Percentiles rank a stretch among this genome's conserved stretches.
Evolutionary conservation across 2,797 vertebrate genomes (phyloP).

Genomic region (Pygocentrus nattereri): DNA sequence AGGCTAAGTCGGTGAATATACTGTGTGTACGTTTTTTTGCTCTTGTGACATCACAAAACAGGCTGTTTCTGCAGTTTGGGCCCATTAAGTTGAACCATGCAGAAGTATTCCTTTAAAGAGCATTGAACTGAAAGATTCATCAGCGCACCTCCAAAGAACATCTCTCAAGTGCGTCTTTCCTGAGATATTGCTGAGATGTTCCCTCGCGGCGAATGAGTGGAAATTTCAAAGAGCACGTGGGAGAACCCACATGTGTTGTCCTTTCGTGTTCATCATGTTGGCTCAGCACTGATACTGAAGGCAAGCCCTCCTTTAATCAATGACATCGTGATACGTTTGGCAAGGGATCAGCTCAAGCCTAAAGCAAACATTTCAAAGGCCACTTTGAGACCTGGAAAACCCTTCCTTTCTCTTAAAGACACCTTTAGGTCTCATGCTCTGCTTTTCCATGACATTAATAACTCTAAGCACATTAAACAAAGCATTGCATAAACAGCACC

Average conservation of each 20-base stretch:
- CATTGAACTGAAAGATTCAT: too few relatives aligned
- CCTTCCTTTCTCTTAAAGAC: not conserved
- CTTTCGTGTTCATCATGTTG: not conserved
- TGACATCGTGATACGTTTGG: constrained; percentile 1
- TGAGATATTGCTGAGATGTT: not conserved
- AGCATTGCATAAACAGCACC: constrained; percentile 39
- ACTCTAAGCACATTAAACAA: constrained; percentile 21
- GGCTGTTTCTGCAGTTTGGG: too few relatives aligned
- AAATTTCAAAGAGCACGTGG: not conserved
- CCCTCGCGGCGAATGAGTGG: not conserved
- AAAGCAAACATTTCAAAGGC: constrained; percentile 29
- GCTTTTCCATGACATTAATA: constrained; percentile 24
- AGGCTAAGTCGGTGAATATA: too few relatives aligned
- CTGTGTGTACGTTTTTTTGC: too few relatives aligned
- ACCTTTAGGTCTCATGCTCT: constrained; percentile 14
- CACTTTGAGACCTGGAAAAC: not conserved
- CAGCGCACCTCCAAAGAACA: too few relatives aligned
- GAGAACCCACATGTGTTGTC: not conserved
- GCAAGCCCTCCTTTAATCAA: not conserved
- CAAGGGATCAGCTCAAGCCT: constrained; percentile 1
- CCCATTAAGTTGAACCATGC: too few relatives aligned
- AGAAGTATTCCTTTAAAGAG: too few relatives aligned
- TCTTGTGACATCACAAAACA: too few relatives aligned
- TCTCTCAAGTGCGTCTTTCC: not conserved
- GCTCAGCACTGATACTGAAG: constrained; percentile 11